phyloP scores from a whole-genome alignment of 1,140 invertebrate genomes.

The Diploscapter pachys region DNA sequence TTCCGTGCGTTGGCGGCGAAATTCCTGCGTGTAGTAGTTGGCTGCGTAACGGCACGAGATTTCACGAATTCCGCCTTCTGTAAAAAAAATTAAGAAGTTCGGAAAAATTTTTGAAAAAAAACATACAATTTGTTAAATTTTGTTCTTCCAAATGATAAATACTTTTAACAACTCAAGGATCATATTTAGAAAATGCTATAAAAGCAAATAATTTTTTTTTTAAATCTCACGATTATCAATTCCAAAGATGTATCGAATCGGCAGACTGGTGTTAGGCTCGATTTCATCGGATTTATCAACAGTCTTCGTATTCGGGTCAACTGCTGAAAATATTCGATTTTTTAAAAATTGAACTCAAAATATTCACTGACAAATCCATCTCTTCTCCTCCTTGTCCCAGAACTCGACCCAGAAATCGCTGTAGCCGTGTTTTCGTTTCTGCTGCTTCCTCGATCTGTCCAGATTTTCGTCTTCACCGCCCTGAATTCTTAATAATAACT shows the following conservation, averaged over 20 bases:
- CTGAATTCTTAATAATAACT: background rate
- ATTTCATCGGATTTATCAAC: conserved; percentile 25
- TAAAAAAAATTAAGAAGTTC: conserved; percentile 20
- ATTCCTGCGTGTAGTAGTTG: conserved; percentile 37
- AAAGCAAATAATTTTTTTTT: background rate
- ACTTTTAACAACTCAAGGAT: conserved; percentile 10
- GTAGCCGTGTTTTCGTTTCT: conserved; percentile 15
- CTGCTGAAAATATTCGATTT: conserved; percentile 22
- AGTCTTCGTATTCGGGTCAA: conserved; percentile 24
- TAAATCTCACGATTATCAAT: conserved; percentile 46
- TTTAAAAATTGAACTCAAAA: conserved; percentile 4
- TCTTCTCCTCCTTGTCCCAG: conserved; percentile 34
- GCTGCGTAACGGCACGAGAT: conserved; percentile 41
- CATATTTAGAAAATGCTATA: conserved; percentile 7
- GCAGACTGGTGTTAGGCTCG: conserved; percentile 7
- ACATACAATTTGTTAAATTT: too few relatives aligned
- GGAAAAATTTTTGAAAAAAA: conserved; percentile 4
- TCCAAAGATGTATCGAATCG: conserved; percentile 44
- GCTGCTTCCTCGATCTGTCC: conserved; percentile 26
- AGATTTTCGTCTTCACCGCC: too few relatives aligned
- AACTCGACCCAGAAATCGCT: conserved; percentile 38
- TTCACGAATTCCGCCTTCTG: conserved; percentile 45
- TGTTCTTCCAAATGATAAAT: too few relatives aligned
- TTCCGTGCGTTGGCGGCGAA: conserved; percentile 39
- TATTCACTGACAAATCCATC: conserved; percentile 35